These are phyloP conservation scores for Leucozona laternaria DNA, from an alignment of 2,888 invertebrate genomes.

Conservation along the genomic window DNA sequence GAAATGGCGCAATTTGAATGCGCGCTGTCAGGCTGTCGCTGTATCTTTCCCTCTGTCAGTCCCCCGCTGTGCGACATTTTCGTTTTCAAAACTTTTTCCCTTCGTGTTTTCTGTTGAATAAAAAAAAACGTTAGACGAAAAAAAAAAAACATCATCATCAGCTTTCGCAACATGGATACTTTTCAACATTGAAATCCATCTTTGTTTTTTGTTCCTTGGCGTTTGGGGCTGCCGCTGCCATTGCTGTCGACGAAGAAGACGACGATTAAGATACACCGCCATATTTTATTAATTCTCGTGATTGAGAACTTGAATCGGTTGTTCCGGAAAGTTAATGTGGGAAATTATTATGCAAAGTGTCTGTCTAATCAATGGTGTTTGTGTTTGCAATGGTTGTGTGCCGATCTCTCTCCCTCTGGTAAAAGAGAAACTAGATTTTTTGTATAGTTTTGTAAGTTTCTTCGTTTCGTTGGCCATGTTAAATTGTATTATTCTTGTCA, in stretches of 20 bases:
- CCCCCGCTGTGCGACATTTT: conserved; percentile 52
- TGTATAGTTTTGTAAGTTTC: neutral
- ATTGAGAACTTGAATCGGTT: conserved; percentile 35
- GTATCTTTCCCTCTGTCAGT: conserved; percentile 16
- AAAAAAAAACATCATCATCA: conserved; percentile 12
- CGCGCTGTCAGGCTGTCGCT: conserved; percentile 40
- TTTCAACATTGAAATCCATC: conserved; percentile 51
- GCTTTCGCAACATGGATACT: conserved; percentile 27
- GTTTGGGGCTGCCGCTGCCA: conserved; percentile 17
- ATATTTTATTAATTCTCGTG: conserved; percentile 66
- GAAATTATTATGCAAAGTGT: conserved; percentile 59
- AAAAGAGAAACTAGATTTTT: conserved; percentile 50
- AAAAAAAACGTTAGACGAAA: conserved; percentile 1
- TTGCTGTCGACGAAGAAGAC: conserved; percentile 20
- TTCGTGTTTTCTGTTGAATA: neutral
- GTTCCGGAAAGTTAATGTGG: conserved; percentile 35
- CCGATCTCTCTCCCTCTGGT: conserved; percentile 53
- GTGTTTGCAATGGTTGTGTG: conserved; percentile 13
- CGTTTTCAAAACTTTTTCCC: conserved; percentile 42
- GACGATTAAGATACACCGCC: conserved; percentile 54
- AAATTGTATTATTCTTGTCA: conserved; percentile 26
- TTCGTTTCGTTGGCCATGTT: neutral
- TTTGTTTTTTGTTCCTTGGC: conserved; percentile 44
- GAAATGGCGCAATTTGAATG: conserved; percentile 59
- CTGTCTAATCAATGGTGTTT: conserved; percentile 51